Percentiles rank a stretch among this genome's conserved stretches.
These are phyloP conservation scores for Myopa testacea DNA, from an alignment of 2,888 invertebrate genomes.

Conservation along the genomic window DNA sequence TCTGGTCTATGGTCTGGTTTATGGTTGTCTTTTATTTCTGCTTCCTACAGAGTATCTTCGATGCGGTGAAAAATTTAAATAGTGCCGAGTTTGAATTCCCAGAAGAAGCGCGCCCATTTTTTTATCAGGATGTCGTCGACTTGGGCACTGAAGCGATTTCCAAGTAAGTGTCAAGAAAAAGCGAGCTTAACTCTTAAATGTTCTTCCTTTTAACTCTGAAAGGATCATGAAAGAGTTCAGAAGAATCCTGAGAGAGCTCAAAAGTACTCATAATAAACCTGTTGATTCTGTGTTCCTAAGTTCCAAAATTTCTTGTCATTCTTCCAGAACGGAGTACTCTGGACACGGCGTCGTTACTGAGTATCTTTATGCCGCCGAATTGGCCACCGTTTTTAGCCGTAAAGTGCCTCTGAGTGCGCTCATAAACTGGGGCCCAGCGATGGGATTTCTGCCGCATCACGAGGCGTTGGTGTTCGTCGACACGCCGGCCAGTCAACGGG, in stretches of 20 bases:
- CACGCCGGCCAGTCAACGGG: constrained; percentile 89
- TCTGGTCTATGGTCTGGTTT: constrained; percentile 69
- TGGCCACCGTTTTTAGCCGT: constrained; percentile 63
- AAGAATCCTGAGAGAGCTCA: neutral
- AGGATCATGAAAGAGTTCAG: neutral
- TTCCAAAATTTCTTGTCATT: neutral
- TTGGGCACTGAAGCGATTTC: constrained; percentile 57
- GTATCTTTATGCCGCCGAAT: constrained; percentile 69
- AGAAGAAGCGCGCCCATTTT: constrained; percentile 69
- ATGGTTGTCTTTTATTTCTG: constrained; percentile 68
- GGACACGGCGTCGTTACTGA: constrained; percentile 78
- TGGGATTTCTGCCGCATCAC: constrained; percentile 73
- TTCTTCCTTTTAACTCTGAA: neutral
- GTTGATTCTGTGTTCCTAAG: too few species aligned
- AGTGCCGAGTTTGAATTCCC: constrained; percentile 69
- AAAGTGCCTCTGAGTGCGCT: constrained; percentile 72
- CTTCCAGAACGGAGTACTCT: constrained; percentile 70
- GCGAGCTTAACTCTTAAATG: neutral
- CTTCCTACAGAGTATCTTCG: constrained; percentile 67
- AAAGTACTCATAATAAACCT: neutral
- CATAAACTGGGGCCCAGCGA: constrained; percentile 66
- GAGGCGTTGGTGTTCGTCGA: constrained; percentile 82
- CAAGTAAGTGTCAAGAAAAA: constrained; percentile 49
- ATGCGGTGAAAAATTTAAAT: constrained; percentile 69
- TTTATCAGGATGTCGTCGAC: constrained; percentile 73